Evolutionary conservation across 1,140 invertebrate genomes (phyloP), one percentile per base, ranked within the genome.

Genomic region (Ceratina australensis): DNA sequence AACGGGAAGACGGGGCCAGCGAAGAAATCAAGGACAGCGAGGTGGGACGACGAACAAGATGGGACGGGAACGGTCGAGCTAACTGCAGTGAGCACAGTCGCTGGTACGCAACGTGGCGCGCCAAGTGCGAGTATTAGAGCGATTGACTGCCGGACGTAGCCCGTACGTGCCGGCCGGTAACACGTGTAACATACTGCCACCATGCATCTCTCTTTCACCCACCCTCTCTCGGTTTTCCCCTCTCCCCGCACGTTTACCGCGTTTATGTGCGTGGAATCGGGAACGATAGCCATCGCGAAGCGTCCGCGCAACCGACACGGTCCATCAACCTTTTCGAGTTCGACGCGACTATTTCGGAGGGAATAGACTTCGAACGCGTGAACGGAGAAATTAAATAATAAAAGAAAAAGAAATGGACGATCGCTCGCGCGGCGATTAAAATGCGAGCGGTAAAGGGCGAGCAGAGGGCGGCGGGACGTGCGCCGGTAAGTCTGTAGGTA

Each of bases 121-220:
- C 73, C 72, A 78, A 88, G 84, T 81, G 85, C 87, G 89, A 91
- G 90, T 91, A 91, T 91, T 90, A 91, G 90, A 91, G 89, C 90
- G 90, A 91, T 91, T 91, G 91, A 91, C 91, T 91, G 87, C 90
- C 90, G 91, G 90, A 92, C 90, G 90, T 87, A 90, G 90, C 89
- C 88, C 87, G 89, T 91, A 91, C 90, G 91, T 91, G 90, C 90
- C 86, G 88, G 87, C 88, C 88, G 90, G 90, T 91, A 91, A 91
- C 90, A 89, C 87, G 90, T 91, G 91, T 91, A 92, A 92, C 91
- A 89, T 92, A 92, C 87, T 90, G 89, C 90, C 86, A 78, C 86
- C 89, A 90, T 91, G 90, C 90, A 91, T 91, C 87, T 91, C 87
- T 84, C 86, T 28, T 26, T 42, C 20, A 22, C 54, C 52, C 20